Evolutionary conservation across 2,113 vertebrate genomes (phyloP), one percentile per base, ranked within the genome.

Genomic region (Takifugu bimaculatus): DNA sequence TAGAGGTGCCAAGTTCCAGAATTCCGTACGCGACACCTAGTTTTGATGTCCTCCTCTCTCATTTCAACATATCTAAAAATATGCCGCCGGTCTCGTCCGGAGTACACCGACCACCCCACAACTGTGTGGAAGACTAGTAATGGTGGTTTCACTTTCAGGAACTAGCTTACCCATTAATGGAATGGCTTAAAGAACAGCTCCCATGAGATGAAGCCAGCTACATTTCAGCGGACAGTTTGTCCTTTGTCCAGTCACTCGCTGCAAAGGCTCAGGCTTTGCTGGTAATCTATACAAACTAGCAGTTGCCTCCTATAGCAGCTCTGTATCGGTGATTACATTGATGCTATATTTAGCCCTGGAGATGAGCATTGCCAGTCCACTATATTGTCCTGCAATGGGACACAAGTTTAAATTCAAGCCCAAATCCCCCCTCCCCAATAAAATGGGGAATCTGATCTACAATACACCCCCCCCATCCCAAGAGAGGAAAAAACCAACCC

Each of bases 261-360:
- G 72, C 65, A 78, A 75, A 81, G 70, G 75, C 69, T 26, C 10
- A 53, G 68, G 54, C 75, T 68, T 71, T 47, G 32, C 47, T 68
- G 45, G 56, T 67, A 62, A 81, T 70, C 80, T 70, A 60, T 57
- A 71, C 70, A 74, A 75, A 66, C 26, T 65, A 54, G 45, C 53
- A 57, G 44, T 57, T 58, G 43, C 65, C 65, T 81, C 58, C 63
- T 60, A 50, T 57, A 32, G 54, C 60, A 53, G 15, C 14, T 60
- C 50, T 74, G 72, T 32, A 75, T 39, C 28, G 9, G 70, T 62
- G 63, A 54, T 61, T 71, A 44, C 55, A 70, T 20, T 35, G 44
- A 25, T 58, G 66, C 71, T 86, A 86, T 82, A 76, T 78, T 83
- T 78, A 74, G 74, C 61, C 14, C 1, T 49, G 29, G 32, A 47